Percentiles rank a stretch among this genome's conserved stretches.
phyloP scores from a whole-genome alignment of 2,888 invertebrate species.

The Dugesia japonica region DNA sequence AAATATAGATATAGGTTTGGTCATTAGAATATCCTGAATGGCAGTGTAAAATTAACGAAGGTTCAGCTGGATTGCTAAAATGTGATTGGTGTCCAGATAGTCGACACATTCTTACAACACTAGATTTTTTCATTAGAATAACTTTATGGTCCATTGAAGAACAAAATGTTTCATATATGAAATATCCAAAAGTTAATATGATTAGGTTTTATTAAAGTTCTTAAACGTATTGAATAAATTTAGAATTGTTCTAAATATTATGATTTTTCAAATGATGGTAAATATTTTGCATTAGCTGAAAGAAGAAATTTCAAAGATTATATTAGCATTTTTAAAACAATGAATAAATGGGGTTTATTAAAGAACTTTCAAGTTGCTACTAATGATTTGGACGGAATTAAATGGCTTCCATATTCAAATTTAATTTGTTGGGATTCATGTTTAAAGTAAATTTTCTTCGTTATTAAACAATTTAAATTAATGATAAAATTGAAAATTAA shows the following conservation, averaged over 20 bases:
- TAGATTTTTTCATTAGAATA: constrained; percentile 51
- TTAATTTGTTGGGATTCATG: neutral
- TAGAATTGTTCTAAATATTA: constrained; percentile 34
- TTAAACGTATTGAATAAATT: neutral
- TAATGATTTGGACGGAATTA: constrained; percentile 46
- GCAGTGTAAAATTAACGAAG: constrained; percentile 52
- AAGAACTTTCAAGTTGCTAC: constrained; percentile 48
- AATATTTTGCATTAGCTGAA: constrained; percentile 49
- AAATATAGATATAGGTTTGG: constrained; percentile 45
- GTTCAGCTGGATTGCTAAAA: constrained; percentile 50
- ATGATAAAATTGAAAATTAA: neutral
- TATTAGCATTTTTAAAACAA: constrained; percentile 43
- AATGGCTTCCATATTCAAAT: constrained; percentile 47
- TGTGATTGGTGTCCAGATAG: constrained; percentile 52
- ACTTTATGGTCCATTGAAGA: constrained; percentile 50
- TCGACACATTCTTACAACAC: constrained; percentile 50
- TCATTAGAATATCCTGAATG: constrained; percentile 51
- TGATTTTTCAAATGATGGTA: constrained; percentile 43
- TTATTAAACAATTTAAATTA: neutral
- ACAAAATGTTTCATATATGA: constrained; percentile 48
- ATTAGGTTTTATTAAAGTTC: constrained; percentile 16
- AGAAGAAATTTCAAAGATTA: constrained; percentile 48
- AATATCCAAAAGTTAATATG: constrained; percentile 48
- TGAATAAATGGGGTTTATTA: constrained; percentile 31
- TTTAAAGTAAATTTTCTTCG: neutral